Base-by-base conservation (phyloP, 2,797 vertebrate genomes). In the Aldrovandia affinis region DNA sequence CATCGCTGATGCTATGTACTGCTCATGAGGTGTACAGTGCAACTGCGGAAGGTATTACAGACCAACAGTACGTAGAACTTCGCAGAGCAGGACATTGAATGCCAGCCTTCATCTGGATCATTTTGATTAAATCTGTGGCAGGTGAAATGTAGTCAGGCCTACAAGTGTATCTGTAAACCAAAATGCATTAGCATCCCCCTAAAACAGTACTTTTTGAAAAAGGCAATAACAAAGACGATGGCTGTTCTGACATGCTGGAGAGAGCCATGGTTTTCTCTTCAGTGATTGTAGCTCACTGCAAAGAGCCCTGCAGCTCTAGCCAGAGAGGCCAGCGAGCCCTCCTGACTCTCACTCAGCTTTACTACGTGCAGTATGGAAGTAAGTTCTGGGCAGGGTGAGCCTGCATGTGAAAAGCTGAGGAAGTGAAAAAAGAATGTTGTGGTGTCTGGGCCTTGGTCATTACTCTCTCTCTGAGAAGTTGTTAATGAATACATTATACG, bases 401-500 rank as follows among this genome's bases (percentile, higher is more conserved):
- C 1, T 52, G 18, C 15, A 39, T 36, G 55, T 61, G 18, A 59
- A 81, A 22, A 33, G 54, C 54, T 57, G 22, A 61, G 33, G 55
- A n/a, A 33, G 33, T 25, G 1, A 22, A 30, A 70, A 28, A 47
- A 14, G 42, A 80, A 70, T n/a, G 59, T 28, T 10, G 80, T 12
- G 14, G 18, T 70, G 25, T 39, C 30, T 57, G 9, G 28, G 25
- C 39, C 30, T 50, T 77, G 42, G 63, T 36, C 14, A 77, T 42
- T 68, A 33, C 39, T 68, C 50, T 73, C 50, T 73, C 36, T 59
- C 25, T 55, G 55, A 80, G 59, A 80, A 65, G 9, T n/a, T 75
- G 30, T 82, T 84, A 84, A 86, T 83, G 59, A 78, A 54, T 79
- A 54, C 2, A 78, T 0, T 50, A 30, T 0, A n/a, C 63, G 15